Conservation (phyloP, 2,888 invertebrate genomes). For the Nephrocerus scutellatus region DNA sequence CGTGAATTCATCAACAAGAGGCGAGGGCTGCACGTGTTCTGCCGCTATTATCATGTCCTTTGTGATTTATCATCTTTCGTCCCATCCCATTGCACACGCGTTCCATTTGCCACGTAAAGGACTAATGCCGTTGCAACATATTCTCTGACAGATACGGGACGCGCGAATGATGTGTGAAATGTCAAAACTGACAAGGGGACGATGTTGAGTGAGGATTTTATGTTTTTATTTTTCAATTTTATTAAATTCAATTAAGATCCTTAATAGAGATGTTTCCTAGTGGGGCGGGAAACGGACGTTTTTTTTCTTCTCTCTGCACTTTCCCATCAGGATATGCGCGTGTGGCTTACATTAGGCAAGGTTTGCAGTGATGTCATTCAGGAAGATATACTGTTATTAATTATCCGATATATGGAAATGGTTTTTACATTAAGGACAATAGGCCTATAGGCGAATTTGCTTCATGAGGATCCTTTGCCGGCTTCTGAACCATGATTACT, state of each 20-base stretch:
- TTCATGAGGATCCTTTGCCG: too few species aligned
- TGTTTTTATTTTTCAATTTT: conserved; percentile 7
- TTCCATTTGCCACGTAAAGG: conserved; percentile 11
- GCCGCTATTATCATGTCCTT: conserved; percentile 31
- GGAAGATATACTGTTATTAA: conserved; percentile 18
- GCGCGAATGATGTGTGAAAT: too few species aligned
- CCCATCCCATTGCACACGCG: conserved; percentile 18
- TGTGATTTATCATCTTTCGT: conserved; percentile 27
- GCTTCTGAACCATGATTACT: too few species aligned
- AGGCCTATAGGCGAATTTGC: too few species aligned
- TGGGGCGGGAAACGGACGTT: conserved; percentile 5
- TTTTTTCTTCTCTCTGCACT: conserved; percentile 4
- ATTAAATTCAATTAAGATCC: conserved; percentile 22
- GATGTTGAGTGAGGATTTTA: conserved; percentile 19
- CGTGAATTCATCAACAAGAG: too few species aligned
- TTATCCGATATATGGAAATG: too few species aligned
- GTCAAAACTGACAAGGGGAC: too few species aligned
- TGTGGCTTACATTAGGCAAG: too few species aligned
- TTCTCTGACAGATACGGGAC: conserved; percentile 18
- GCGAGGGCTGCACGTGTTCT: conserved; percentile 29
- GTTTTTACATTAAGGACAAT: too few species aligned
- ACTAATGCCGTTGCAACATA: conserved; percentile 8
- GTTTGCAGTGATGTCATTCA: conserved; percentile 14
- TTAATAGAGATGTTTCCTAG: conserved; percentile 21
- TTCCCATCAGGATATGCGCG: too few species aligned